Conservation (phyloP, 2,113 vertebrate genomes). For the Electrona antarctica region DNA sequence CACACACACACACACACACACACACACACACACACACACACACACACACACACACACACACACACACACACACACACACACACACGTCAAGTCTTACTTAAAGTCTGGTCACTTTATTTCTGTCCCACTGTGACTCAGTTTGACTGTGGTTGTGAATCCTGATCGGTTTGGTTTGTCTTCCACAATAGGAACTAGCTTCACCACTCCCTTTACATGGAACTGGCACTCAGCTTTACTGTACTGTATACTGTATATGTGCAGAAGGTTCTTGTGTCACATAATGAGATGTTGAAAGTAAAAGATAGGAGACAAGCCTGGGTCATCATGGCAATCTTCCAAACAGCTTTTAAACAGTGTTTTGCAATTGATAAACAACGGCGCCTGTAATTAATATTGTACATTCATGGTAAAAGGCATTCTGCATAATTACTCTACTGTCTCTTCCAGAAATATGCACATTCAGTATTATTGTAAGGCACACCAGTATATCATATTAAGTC, state of each 20-base stretch:
- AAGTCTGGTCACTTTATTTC: no score
- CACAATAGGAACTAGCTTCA: conserved; percentile 46
- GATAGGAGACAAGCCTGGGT: conserved; percentile 71
- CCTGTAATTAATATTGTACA: conserved; percentile 79
- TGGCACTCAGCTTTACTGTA: conserved; percentile 40
- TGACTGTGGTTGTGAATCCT: conserved; percentile 29
- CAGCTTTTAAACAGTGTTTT: conserved; percentile 73
- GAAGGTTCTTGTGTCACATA: conserved; percentile 57
- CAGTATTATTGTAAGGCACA: conserved; percentile 78
- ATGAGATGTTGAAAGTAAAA: conserved; percentile 62
- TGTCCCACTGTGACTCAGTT: background rate
- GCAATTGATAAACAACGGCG: conserved; percentile 77
- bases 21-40: no score
- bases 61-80: no score
- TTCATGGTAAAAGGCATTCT: conserved; percentile 76
- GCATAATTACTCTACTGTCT: conserved; percentile 80
- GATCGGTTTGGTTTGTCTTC: conserved; percentile 41
- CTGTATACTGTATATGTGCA: conserved; percentile 22
- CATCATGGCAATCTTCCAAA: conserved; percentile 77
- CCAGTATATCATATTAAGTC: conserved; percentile 82
- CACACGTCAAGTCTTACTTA: no score
- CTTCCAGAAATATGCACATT: conserved; percentile 79
- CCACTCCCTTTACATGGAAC: conserved; percentile 59
- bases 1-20: no score
- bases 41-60: no score